Conservation (phyloP, 2,888 invertebrate genomes). For the Nowickia ferox region DNA sequence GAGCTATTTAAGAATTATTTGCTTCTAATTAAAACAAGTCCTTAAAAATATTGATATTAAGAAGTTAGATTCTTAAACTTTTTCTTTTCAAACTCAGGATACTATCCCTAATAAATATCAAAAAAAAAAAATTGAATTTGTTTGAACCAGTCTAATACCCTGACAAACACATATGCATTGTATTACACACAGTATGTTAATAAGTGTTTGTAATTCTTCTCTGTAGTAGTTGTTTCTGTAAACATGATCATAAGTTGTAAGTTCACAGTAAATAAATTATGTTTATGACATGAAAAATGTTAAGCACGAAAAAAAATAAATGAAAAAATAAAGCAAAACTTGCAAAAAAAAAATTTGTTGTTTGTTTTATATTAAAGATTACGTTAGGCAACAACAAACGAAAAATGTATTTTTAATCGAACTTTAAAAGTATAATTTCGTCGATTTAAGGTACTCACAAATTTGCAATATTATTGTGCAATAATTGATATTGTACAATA, state of each 20-base stretch:
- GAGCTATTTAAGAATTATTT: too few species aligned
- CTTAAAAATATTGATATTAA: too few species aligned
- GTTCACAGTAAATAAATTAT: constrained; percentile 72
- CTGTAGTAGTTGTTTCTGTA: constrained; percentile 53
- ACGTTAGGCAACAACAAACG: constrained; percentile 27
- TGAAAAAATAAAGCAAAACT: constrained; percentile 27
- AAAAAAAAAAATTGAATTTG: too few species aligned
- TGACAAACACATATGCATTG: neutral
- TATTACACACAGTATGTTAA: neutral
- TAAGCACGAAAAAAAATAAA: constrained; percentile 46
- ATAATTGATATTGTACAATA: too few species aligned
- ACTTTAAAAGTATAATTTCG: constrained; percentile 12
- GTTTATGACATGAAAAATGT: constrained; percentile 72
- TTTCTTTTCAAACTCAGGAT: too few species aligned
- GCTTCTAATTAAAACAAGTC: too few species aligned
- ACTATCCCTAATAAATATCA: too few species aligned
- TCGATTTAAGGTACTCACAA: neutral
- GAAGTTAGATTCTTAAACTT: too few species aligned
- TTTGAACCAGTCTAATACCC: too few species aligned
- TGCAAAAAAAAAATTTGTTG: neutral
- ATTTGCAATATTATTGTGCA: too few species aligned
- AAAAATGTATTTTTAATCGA: neutral
- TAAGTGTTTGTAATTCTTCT: constrained; percentile 6
- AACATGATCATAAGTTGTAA: constrained; percentile 65
- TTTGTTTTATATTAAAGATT: constrained; percentile 14